Percentiles rank a stretch among this genome's conserved stretches.
phyloP scores from a whole-genome alignment of 2,888 invertebrate genomes.

The Gymnosoma rotundatum region DNA sequence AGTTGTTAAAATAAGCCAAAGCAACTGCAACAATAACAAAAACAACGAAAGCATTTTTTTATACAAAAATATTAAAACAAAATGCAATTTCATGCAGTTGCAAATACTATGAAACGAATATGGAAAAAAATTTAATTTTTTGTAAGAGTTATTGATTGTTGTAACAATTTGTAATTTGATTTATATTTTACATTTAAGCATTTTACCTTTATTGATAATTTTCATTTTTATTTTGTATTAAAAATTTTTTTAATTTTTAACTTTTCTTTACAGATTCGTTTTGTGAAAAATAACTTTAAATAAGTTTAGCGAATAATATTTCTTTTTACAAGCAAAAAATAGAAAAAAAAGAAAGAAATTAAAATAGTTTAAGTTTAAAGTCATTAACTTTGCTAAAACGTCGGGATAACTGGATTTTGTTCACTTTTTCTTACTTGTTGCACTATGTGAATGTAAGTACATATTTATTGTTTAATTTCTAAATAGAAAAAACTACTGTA shows the following conservation, averaged over 20 bases:
- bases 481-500: not conserved
- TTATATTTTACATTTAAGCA: not conserved
- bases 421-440: not conserved
- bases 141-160: constrained; percentile 40
- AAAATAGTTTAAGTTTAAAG: not conserved
- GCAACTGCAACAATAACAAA: constrained; percentile 25
- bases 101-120: constrained; percentile 8
- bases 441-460: constrained; percentile 62
- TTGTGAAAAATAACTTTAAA: constrained; percentile 1
- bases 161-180: constrained; percentile 24
- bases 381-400: not conserved
- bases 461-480: not conserved
- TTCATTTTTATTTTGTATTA: not conserved
- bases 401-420: not conserved
- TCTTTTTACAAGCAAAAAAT: not conserved
- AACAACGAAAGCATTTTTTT: not conserved
- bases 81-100: constrained; percentile 21
- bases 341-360: not conserved
- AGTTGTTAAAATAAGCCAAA: constrained; percentile 48
- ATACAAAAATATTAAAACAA: constrained; percentile 7
- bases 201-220: not conserved
- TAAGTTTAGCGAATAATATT: constrained; percentile 2
- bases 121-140: constrained; percentile 32
- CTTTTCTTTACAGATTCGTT: constrained; percentile 40
- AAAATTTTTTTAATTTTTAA: not conserved